Conservation (phyloP, 2,888 invertebrate genomes). For the Subacronicta megacephala region DNA sequence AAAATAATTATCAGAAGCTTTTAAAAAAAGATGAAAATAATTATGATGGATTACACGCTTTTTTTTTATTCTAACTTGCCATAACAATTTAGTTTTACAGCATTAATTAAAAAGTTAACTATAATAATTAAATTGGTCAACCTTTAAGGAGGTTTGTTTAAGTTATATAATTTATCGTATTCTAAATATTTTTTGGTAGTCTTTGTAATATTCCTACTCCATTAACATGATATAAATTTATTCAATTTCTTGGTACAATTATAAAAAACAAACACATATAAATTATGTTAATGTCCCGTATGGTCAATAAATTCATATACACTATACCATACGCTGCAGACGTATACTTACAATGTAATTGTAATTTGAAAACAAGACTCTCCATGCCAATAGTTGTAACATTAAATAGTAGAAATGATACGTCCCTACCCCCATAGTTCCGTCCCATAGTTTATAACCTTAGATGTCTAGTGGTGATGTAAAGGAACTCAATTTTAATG, state of each 20-base stretch:
- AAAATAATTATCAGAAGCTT: too few species aligned
- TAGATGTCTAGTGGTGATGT: conserved; percentile 2
- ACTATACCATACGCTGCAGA: conserved; percentile 29
- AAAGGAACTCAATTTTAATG: too few species aligned
- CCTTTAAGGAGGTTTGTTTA: too few species aligned
- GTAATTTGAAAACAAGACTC: conserved; percentile 54
- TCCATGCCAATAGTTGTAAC: conserved; percentile 48
- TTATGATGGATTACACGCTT: too few species aligned
- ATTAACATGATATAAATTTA: conserved; percentile 1
- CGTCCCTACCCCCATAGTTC: conserved; percentile 36
- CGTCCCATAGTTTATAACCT: conserved; percentile 28
- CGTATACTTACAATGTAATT: conserved; percentile 37
- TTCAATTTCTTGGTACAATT: conserved; percentile 8
- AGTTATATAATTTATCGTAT: too few species aligned
- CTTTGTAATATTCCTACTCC: not conserved
- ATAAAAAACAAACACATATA: conserved; percentile 7
- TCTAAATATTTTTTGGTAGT: not conserved
- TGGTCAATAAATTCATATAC: conserved; percentile 41
- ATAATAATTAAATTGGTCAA: too few species aligned
- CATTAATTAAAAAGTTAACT: too few species aligned
- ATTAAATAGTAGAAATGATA: conserved; percentile 44
- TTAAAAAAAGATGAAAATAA: too few species aligned
- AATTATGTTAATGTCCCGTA: conserved; percentile 28
- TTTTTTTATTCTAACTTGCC: too few species aligned
- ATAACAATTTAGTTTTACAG: too few species aligned